Evolutionary conservation across 1,140 invertebrate genomes (phyloP), one percentile per base, ranked within the genome.

Genomic region (Neoseiulus cucumeris): DNA sequence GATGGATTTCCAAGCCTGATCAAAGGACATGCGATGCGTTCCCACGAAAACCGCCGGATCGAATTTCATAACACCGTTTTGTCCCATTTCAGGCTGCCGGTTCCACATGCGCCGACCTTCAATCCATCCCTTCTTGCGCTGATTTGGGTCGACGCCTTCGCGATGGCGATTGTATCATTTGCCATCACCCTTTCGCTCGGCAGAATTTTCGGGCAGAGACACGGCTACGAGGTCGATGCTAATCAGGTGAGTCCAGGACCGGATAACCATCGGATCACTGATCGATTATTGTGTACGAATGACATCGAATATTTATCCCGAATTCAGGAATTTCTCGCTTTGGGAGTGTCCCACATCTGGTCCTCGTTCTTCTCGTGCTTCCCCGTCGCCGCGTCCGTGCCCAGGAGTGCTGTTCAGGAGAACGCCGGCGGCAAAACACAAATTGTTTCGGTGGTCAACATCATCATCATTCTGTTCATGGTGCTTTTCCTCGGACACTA

Each of bases 181-280:
- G 79, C 80, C 64, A 76, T 82, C 45, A 77, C 78, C 25, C 74
- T 82, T 29, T 82, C 81, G 14, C 76, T 82, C 75, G 78, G 75
- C 4, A 80, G 82, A 70, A 73, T 81, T 42, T 76, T 81, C 64
- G 79, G 80, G 20, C 79, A 77, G 66, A 81, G 80, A 70, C 76
- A 82, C 71, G 75, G 76, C 64, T 82, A 82, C 71, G 74, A 75
- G 59, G 74, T 81, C 29, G 74, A 80, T 68, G 71, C 80, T n/a
- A 81, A 80, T 68, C 81, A 82, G 73, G 79, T 59, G 22, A 25
- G 28, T 47, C 7, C 14, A 47, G 51, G 33, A 25, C 51, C 4
- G 33, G 9, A 9, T 39, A 39, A 9, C 41, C n/a, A 68, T 14
- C 17, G 7, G 22, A 12, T 55, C 64, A 9, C 64, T 12, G 30